Evolutionary conservation across 2,797 vertebrate genomes (phyloP).

Genomic region (Coreius guichenoti): DNA sequence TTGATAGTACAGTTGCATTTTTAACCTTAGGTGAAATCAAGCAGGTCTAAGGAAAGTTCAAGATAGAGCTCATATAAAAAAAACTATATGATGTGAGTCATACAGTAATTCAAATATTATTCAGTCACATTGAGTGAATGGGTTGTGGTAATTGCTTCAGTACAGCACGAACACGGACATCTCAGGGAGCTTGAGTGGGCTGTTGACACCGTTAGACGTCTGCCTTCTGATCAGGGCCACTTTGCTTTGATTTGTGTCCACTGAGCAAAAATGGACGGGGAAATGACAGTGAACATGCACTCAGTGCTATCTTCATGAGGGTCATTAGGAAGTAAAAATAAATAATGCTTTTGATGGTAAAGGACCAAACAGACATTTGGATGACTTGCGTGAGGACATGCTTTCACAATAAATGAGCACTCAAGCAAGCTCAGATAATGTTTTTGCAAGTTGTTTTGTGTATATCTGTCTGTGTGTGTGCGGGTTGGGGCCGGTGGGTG

Average conservation of each 20-base stretch:
- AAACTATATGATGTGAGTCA: neutral
- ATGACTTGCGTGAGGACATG: conserved; percentile 2
- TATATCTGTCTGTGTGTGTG: neutral
- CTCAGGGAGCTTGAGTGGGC: neutral
- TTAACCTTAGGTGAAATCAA: neutral
- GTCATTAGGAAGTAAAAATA: conserved; percentile 66
- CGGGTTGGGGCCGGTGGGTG: neutral
- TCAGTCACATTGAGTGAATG: conserved; percentile 1
- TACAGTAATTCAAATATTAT: conserved; percentile 1
- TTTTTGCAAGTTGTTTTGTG: neutral
- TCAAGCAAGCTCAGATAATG: conserved; percentile 38
- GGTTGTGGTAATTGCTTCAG: neutral
- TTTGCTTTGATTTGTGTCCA: conserved; percentile 77
- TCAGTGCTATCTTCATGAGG: conserved; percentile 54
- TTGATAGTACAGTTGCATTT: neutral
- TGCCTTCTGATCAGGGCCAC: conserved; percentile 77
- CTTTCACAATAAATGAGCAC: conserved; percentile 26
- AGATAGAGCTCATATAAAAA: neutral
- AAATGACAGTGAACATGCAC: conserved; percentile 59
- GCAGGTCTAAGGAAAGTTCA: conserved; percentile 1
- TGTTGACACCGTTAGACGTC: conserved; percentile 66
- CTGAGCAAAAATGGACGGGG: conserved; percentile 77
- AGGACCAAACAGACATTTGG: conserved; percentile 64
- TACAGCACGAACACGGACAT: neutral
- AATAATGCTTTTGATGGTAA: conserved; percentile 63